phyloP scores from a whole-genome alignment of 1,140 invertebrate genomes.

The Globodera ellingtonae region DNA sequence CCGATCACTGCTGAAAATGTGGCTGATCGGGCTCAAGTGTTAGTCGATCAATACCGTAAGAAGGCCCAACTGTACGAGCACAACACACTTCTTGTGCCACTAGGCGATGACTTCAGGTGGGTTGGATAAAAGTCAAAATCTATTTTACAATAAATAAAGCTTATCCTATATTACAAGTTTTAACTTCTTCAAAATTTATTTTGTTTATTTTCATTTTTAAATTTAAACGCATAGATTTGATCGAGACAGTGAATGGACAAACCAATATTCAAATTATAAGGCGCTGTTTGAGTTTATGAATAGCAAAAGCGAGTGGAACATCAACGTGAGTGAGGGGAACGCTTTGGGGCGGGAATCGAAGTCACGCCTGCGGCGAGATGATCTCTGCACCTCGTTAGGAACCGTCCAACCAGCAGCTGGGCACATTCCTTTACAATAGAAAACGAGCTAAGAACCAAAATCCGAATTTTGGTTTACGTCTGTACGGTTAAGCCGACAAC shows the following conservation, averaged over 20 bases:
- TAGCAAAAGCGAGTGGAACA: conserved; percentile 76
- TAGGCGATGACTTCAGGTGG: conserved; percentile 88
- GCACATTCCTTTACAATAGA: no score
- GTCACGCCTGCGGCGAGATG: no score
- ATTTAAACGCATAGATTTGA: conserved; percentile 73
- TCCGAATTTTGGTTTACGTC: no score
- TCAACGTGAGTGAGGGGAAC: conserved; percentile 73
- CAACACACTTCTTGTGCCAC: conserved; percentile 82
- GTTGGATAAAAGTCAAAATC: no score
- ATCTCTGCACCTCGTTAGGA: no score
- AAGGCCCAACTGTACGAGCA: conserved; percentile 89
- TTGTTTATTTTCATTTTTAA: not conserved
- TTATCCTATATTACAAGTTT: no score
- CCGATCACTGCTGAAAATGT: conserved; percentile 83
- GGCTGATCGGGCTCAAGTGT: conserved; percentile 75
- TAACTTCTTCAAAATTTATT: no score
- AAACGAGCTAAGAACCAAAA: no score
- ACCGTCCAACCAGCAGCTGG: no score
- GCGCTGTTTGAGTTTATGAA: conserved; percentile 92
- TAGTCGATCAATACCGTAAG: conserved; percentile 93
- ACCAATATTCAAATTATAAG: conserved; percentile 87
- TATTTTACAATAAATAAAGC: no score
- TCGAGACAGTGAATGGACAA: conserved; percentile 86
- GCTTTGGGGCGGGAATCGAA: no score
- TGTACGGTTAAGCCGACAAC: no score